Base-by-base conservation (phyloP, 2,797 vertebrate genomes). In the Sciurus vulgaris region DNA sequence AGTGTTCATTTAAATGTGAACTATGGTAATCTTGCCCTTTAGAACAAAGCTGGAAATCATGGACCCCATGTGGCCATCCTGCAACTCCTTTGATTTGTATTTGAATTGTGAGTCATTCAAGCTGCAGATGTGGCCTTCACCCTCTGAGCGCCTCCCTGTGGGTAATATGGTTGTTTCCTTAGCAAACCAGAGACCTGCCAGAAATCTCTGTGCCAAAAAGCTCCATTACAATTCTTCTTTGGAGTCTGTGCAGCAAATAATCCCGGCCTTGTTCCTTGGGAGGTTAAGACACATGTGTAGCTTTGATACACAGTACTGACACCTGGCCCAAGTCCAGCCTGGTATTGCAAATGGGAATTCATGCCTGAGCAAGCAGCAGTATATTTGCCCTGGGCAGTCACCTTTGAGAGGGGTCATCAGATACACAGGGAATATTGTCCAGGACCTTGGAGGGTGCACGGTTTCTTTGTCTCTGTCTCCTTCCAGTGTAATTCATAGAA, bases 171-270 rank as follows among this genome's bases (percentile, higher is more conserved):
- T 61, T 54, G 20, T 51, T 49, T 90, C 72, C 35, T 73, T 61
- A 74, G 33, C 78, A 91, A 95, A 79, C 51, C 47, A 59, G 47
- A 88, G n/a, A 56, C 35, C 54, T 82, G 77, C 59, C 59, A 18
- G 41, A 17, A 49, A 70, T 22, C 20, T 95, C 59, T 65, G 83
- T 85, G 61, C 65, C 35, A 38, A n/a, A 63, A 92, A 73, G 30
- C 14, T 78, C 54, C 61, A 7, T 67, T 94, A 91, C 63, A 89
- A 4, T 81, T 87, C 38, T 65, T 18, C 51, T 95, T 74, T 92
- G 54, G 47, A 82, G 44, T 78, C 51, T 78, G 10, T 41, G 61
- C 44, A 30, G 73, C 74, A 82, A 93, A 86, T 8, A 88, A 59
- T 56, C 15, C 38, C 84, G 44, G 63, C 51, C 24, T 69, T 61